Conservation (phyloP, 1,140 invertebrate genomes). For the Caenorhabditis tropicalis region DNA sequence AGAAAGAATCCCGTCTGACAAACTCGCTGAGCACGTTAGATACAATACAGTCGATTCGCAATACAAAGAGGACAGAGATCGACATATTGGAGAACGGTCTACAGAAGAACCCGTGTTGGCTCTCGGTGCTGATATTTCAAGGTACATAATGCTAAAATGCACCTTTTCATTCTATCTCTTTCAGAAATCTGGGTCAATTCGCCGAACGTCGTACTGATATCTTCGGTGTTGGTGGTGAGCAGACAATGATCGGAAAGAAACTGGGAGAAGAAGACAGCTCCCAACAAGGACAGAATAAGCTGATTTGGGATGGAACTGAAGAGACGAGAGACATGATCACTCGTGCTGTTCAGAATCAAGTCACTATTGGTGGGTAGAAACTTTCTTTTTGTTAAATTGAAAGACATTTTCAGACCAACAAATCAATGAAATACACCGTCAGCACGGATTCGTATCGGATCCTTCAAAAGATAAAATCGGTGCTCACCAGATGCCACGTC, state of each 20-base stretch:
- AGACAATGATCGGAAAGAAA: conserved; percentile 98
- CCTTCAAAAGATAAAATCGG: conserved; percentile 52
- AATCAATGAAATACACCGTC: conserved; percentile 66
- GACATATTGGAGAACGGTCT: conserved; percentile 81
- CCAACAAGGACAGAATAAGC: conserved; percentile 78
- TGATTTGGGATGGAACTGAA: conserved; percentile 92
- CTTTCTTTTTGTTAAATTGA: neutral
- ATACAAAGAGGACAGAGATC: conserved; percentile 95
- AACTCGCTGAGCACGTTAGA: conserved; percentile 91
- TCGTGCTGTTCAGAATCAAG: conserved; percentile 88
- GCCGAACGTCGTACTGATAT: conserved; percentile 99
- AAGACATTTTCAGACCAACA: conserved; percentile 72
- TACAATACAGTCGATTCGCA: conserved; percentile 92
- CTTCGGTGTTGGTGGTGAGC: conserved; percentile 93
- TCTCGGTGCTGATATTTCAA: conserved; percentile 81
- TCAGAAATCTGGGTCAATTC: conserved; percentile 77
- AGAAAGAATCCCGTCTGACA: conserved; percentile 92
- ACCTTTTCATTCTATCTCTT: too few species aligned
- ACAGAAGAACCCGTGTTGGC: conserved; percentile 87
- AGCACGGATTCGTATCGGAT: conserved; percentile 61
- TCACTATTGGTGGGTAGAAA: conserved; percentile 78
- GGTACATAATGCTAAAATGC: neutral
- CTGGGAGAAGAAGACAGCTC: conserved; percentile 92
- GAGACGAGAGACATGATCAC: conserved; percentile 90
- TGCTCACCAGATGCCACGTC: conserved; percentile 37